Evolutionary conservation across 2,797 vertebrate genomes (phyloP).

Genomic region (Iguana delicatissima): DNA sequence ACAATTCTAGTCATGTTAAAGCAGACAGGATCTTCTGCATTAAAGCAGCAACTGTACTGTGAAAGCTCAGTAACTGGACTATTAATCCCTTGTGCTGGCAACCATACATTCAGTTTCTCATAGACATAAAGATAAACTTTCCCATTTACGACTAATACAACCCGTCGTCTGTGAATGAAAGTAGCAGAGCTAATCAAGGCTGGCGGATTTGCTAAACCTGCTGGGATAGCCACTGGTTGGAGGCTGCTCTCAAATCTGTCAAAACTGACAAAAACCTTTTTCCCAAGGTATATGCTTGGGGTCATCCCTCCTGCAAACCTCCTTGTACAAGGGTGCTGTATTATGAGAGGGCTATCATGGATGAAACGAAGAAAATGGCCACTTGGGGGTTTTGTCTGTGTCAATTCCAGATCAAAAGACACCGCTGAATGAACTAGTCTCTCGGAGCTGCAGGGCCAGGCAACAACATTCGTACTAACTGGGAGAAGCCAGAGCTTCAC

Average conservation of each 20-base stretch:
- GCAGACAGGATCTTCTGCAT: no score
- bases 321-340: neutral
- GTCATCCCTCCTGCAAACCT: fast-evolving
- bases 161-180: fast-evolving
- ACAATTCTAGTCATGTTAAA: neutral
- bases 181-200: fast-evolving
- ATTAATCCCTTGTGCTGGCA: neutral
- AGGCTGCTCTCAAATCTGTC: conserved; percentile 20
- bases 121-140: neutral
- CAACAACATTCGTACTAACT: fast-evolving
- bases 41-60: neutral
- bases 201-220: neutral
- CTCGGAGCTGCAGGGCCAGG: fast-evolving
- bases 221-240: neutral
- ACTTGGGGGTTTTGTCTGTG: no score
- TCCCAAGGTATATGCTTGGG: fast-evolving
- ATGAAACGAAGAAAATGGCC: neutral
- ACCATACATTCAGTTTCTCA: fast-evolving
- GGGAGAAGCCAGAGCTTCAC: neutral
- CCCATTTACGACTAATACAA: fast-evolving
- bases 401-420: neutral
- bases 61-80: fast-evolving
- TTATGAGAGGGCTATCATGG: fast-evolving
- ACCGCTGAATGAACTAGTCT: fast-evolving
- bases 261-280: neutral